Conservation (phyloP, 2,113 vertebrate genomes). For the Phyllopteryx taeniolatus region DNA sequence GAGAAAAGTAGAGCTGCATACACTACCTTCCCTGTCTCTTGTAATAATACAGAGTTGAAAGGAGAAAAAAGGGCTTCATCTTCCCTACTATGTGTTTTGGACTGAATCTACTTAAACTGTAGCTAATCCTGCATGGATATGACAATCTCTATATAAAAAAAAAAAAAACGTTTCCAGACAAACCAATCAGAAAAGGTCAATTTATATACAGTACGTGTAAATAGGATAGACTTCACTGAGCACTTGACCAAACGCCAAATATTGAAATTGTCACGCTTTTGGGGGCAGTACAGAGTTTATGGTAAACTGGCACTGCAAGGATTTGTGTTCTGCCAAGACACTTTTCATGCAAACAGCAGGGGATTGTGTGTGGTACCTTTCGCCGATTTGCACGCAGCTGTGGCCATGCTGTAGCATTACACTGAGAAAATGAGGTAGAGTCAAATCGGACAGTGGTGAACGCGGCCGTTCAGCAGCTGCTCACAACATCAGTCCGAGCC, state of each 20-base stretch:
- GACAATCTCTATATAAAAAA: conserved; percentile 64
- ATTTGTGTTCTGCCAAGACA: background rate
- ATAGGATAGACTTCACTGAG: conserved; percentile 10
- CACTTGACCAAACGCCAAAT: conserved; percentile 30
- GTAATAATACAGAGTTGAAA: conserved; percentile 28
- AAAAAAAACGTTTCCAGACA: conserved; percentile 57
- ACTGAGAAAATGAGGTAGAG: conserved; percentile 19
- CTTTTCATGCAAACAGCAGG: background rate
- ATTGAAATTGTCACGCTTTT: conserved; percentile 41
- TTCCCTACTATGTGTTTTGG: background rate
- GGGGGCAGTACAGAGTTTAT: background rate
- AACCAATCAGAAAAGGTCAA: conserved; percentile 55
- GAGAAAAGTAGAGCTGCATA: conserved; percentile 43
- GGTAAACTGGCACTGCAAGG: background rate
- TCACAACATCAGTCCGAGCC: conserved; percentile 64
- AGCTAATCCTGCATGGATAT: conserved; percentile 47
- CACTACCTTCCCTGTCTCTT: conserved; percentile 11
- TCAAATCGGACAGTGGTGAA: conserved; percentile 34
- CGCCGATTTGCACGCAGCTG: conserved; percentile 17
- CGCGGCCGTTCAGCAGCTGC: conserved; percentile 51
- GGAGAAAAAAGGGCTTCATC: conserved; percentile 28
- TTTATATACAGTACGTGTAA: background rate
- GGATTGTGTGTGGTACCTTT: background rate
- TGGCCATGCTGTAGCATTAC: conserved; percentile 17
- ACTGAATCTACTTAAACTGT: conserved; percentile 25